Conservation (phyloP, 2,113 vertebrate species). For the Crypturellus undulatus region DNA sequence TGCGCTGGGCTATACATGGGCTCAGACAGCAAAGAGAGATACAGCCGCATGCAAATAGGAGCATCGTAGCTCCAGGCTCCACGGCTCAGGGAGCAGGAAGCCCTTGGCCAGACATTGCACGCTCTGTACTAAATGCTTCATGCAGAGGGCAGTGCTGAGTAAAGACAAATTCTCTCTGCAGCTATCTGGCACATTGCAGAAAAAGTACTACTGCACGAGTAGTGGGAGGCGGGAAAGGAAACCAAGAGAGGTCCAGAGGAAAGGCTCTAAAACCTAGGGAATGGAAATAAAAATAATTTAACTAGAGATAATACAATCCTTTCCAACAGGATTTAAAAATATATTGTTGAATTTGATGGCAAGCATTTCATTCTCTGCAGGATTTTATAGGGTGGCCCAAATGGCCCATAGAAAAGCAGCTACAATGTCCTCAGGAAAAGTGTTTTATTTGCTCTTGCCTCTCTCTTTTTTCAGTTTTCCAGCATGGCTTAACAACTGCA, state of each 20-base stretch:
- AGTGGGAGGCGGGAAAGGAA: not conserved
- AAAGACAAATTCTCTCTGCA: not conserved
- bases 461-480: not conserved
- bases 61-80: not conserved
- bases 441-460: not conserved
- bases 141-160: not conserved
- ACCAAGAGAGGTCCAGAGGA: not conserved
- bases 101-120: not conserved
- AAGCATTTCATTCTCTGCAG: not conserved
- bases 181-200: not conserved
- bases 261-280: not conserved
- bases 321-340: not conserved
- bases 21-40: not conserved
- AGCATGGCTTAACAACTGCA: not conserved
- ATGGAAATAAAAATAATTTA: not conserved
- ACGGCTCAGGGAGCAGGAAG: not conserved
- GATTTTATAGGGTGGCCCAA: not conserved
- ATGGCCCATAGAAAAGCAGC: not conserved
- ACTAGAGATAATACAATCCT: not conserved
- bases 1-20: not conserved
- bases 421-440: not conserved
- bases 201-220: not conserved
- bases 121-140: not conserved
- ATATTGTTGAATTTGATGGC: not conserved
- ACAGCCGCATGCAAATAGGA: not conserved